Conservation (phyloP, 1,140 invertebrate genomes). For the Sipha flava region DNA sequence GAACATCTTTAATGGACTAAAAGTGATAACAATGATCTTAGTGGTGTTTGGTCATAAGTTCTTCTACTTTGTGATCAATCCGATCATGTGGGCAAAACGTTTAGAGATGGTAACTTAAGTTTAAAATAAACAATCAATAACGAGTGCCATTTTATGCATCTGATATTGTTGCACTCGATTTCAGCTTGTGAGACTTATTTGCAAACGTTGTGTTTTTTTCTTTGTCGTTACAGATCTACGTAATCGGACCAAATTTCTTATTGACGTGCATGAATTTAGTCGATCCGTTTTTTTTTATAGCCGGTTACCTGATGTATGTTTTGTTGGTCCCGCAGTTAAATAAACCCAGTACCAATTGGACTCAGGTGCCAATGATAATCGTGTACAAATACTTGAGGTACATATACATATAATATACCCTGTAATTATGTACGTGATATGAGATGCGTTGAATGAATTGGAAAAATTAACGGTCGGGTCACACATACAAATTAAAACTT, state of each 20-base stretch:
- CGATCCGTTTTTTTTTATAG: slow-evolving; percentile 9
- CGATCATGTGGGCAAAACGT: background rate
- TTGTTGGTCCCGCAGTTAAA: background rate
- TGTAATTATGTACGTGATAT: no score
- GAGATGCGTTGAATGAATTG: no score
- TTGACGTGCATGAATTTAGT: slow-evolving; percentile 10
- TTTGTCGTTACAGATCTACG: background rate
- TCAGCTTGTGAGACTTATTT: no score
- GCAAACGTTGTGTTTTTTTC: no score
- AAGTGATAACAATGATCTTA: background rate
- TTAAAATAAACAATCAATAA: background rate
- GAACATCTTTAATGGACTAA: background rate
- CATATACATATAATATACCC: no score
- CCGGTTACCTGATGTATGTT: background rate
- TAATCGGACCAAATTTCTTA: background rate
- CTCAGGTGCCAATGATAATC: background rate
- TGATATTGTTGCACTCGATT: background rate
- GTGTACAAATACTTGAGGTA: background rate
- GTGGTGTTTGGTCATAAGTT: background rate
- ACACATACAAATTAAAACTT: no score
- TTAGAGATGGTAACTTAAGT: background rate
- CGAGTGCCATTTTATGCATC: background rate
- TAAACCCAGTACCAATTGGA: background rate
- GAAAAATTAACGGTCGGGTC: no score
- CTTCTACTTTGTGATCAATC: background rate